Base-by-base conservation (phyloP, 2,888 invertebrate species). In the Pogonocherus hispidulus region DNA sequence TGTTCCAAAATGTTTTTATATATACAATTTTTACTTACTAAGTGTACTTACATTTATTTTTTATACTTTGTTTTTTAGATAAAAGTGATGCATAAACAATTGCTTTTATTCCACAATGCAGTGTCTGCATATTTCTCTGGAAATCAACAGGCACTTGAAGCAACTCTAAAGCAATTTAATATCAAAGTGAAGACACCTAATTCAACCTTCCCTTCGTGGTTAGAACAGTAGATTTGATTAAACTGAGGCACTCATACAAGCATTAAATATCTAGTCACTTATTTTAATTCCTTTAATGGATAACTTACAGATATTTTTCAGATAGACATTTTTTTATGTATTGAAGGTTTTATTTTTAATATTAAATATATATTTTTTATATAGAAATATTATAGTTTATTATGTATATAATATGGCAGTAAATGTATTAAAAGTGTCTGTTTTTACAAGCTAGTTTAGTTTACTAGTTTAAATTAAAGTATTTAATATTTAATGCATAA, bases 81-180 rank as follows among this genome's bases (percentile, higher is more conserved):
- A 80, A 98, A 98, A 87, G 98, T 98, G 78, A 98, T 99, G 98
- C 97, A 98, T 87, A 98, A 98, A 85, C 98, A 99, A 85, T 88
- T 99, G 74, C 88, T 98, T 64, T 87, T 99, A 78, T 95, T 98
- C 86, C 98, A 99, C 87, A 98, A 98, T 87, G 98, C 98, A 1
- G 93, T 98, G 67, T 94, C 97, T 32, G 97, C 98, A 5, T 99
- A 98, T 87, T 98, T 98, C 87, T 96, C 97, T 80, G 98, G 98
- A 63, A 99, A 99, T 88, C 95, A 96, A 84, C 91, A 92, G 70
- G 95, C 96, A 70, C 87, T 99, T 64, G 98, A 98, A 85, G 94
- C 95, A 22, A 97, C 98, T 18, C 88, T 98, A 76, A 94, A 96
- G 80, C 97, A 98, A 88, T 98, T 98, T 87, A 96, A 94, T 87